Evolutionary conservation across 2,797 vertebrate species (phyloP).

Genomic region (Brachyalestes nurse): DNA sequence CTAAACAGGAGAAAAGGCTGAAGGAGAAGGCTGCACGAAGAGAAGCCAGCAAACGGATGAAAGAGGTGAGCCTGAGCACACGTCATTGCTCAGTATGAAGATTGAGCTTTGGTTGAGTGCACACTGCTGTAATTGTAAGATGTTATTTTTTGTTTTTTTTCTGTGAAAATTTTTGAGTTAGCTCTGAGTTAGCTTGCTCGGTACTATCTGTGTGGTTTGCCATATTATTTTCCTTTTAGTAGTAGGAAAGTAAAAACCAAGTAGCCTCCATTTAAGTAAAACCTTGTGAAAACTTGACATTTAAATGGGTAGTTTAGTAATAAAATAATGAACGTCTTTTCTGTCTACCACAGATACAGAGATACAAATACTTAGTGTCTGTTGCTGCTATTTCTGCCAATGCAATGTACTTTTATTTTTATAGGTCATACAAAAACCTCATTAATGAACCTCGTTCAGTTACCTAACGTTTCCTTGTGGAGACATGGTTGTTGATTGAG

Average conservation of each 20-base stretch:
- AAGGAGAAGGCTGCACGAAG: slow-evolving; percentile 62
- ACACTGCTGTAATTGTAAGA: neutral
- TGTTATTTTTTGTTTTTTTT: neutral
- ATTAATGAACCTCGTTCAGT: neutral
- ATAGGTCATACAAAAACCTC: no score
- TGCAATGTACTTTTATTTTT: no score
- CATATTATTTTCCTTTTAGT: neutral
- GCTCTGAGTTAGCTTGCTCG: neutral
- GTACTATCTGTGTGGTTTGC: neutral
- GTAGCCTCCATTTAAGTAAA: neutral
- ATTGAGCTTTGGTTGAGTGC: neutral
- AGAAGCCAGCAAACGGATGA: slow-evolving; percentile 55
- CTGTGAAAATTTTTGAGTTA: neutral
- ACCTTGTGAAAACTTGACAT: neutral
- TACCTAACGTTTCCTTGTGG: neutral
- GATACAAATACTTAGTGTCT: no score
- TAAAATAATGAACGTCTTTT: neutral
- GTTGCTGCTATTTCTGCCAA: no score
- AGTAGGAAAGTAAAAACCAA: neutral
- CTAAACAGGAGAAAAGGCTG: slow-evolving; percentile 64
- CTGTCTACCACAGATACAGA: neutral
- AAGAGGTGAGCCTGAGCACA: slow-evolving; percentile 57
- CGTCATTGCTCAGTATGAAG: neutral
- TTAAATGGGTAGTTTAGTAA: neutral
- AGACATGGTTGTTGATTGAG: neutral